Evolutionary conservation across 2,113 vertebrate genomes (phyloP), one percentile per base, ranked within the genome.

Genomic region (Toxotes jaculatrix): DNA sequence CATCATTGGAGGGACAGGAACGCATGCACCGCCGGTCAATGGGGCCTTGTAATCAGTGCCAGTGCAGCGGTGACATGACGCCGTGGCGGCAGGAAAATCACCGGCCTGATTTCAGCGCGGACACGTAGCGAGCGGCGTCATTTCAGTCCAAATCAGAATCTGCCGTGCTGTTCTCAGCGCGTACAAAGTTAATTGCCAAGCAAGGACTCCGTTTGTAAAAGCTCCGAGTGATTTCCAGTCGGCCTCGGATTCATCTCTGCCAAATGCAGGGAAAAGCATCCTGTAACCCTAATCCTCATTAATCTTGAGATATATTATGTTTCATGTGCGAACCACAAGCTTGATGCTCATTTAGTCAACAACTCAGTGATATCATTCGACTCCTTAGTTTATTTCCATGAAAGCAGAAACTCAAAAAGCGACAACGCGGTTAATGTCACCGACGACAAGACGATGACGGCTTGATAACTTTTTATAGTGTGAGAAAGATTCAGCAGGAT

Each of bases 41-140:
- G 91, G 92, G 90, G 95, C 93, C 95, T 94, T 91, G 94, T 96
- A 96, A 97, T 97, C 96, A 97, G 95, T 74, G 83, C 83, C 92
- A 88, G 65, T 86, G 92, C 95, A 94, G 94, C 90, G 79, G 67
- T 40, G 92, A 93, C 92, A 87, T 87, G 79, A 91, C 87, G 77
- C 87, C 88, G 80, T 7, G 90, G 88, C 8, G 87, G 81, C 77
- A 85, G 90, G 86, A 87, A 84, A 90, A 95, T 93, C 88, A 87
- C 79, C 17, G 77, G 59, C 87, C 87, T 80, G 85, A 91, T 95
- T 93, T 70, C 62, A 49, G 59, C 53, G 5, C 73, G 12, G 76
- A 56, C 68, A 7, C 49, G 27, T 23, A 59, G n/a, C 0, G 61
- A 56, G 86, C 21, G 38, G 74, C 23, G 7, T 66, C 31, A 47